phyloP scores from a whole-genome alignment of 2,888 invertebrate species.

The Halictus ligatus region DNA sequence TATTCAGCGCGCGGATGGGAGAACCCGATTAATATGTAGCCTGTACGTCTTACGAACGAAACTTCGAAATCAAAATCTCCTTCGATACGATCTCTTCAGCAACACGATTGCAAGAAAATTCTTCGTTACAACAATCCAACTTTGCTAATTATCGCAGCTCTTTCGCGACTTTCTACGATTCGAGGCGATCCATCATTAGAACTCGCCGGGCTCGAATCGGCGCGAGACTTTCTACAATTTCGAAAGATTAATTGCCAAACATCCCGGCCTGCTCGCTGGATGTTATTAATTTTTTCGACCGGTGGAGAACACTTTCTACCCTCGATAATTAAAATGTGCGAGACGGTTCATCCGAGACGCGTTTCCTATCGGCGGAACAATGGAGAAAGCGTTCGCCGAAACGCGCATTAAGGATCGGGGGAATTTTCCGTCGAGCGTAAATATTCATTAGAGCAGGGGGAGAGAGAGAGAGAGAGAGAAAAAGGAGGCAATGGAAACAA shows the following conservation, averaged over 20 bases:
- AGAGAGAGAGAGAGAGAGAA: neutral
- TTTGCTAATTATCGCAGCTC: neutral
- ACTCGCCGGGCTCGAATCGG: neutral
- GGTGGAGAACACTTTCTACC: neutral
- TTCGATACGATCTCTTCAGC: neutral
- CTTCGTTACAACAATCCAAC: neutral
- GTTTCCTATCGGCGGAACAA: slow-evolving; percentile 4
- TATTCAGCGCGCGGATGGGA: neutral
- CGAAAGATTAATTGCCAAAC: neutral
- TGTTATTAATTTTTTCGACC: neutral
- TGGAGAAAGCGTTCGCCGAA: neutral
- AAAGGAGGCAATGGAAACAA: neutral
- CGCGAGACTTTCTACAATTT: neutral
- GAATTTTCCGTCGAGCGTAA: neutral
- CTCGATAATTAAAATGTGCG: neutral
- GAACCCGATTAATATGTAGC: neutral
- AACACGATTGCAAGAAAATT: neutral
- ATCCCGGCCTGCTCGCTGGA: neutral
- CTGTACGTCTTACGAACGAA: neutral
- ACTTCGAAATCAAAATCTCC: neutral
- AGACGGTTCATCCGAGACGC: neutral
- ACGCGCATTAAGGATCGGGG: neutral
- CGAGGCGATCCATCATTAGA: neutral
- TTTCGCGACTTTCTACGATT: neutral
- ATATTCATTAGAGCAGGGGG: neutral